Percentiles rank a stretch among this genome's conserved stretches.
Evolutionary conservation across 2,113 vertebrate genomes (phyloP).

Genomic region (Vicugna pacos): DNA sequence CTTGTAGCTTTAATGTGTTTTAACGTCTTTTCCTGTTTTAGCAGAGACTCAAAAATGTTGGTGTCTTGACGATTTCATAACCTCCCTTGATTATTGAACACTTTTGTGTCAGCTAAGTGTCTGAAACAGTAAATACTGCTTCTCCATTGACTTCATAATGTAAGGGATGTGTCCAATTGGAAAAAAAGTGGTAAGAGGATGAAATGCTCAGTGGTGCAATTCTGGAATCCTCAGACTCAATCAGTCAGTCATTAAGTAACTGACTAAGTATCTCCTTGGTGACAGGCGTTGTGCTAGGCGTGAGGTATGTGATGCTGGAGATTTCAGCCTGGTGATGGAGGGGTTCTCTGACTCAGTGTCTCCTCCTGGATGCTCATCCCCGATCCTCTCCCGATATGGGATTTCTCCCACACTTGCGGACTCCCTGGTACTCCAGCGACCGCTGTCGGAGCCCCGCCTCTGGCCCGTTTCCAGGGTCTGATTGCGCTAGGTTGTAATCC

Average conservation of each 20-base stretch:
- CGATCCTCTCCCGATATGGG: not conserved
- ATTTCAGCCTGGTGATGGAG: not conserved
- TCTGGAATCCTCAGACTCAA: conserved; percentile 6
- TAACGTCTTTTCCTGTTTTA: conserved; percentile 14
- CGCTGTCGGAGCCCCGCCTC: not conserved
- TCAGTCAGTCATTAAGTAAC: not conserved
- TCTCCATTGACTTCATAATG: not conserved
- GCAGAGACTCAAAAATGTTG: not conserved
- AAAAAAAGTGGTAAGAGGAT: not conserved
- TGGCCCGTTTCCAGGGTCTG: not conserved
- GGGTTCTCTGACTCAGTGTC: not conserved
- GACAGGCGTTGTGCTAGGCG: not conserved
- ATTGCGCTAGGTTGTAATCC: conserved; percentile 68
- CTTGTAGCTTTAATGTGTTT: not conserved
- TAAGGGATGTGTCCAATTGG: not conserved
- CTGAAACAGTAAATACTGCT: not conserved
- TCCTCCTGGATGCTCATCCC: not conserved
- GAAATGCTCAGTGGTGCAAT: not conserved
- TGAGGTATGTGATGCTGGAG: not conserved
- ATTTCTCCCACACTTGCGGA: not conserved
- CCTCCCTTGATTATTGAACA: not conserved
- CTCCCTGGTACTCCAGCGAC: no score
- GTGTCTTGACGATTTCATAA: not conserved
- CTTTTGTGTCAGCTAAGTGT: not conserved
- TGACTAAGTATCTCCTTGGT: not conserved